Evolutionary conservation across 2,113 vertebrate genomes (phyloP).

Genomic region (Sapayoa aenigma): DNA sequence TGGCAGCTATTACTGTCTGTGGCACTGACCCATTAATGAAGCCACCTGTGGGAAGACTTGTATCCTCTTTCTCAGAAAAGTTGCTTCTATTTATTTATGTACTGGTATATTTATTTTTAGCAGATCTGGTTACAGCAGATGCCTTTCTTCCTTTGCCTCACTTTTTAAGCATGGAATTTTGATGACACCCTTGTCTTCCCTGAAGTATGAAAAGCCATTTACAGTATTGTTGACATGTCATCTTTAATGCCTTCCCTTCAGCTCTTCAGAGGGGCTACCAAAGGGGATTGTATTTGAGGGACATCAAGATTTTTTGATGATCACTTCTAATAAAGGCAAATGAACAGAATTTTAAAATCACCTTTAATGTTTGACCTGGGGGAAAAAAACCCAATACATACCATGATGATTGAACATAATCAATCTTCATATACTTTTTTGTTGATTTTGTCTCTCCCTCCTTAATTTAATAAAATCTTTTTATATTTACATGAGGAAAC

Average conservation of each 20-base stretch:
- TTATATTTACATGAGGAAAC: neutral
- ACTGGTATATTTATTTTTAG: neutral
- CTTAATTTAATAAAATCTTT: neutral
- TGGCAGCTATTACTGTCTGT: neutral
- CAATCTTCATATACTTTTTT: neutral
- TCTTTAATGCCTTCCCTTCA: neutral
- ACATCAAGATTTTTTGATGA: neutral
- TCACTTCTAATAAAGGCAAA: neutral
- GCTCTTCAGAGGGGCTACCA: neutral
- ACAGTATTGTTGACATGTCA: neutral
- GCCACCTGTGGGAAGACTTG: neutral
- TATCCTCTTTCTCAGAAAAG: neutral
- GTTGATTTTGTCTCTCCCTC: neutral
- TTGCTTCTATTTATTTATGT: neutral
- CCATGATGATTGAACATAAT: neutral
- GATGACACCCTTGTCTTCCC: constrained; percentile 25
- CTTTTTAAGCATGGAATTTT: constrained; percentile 27
- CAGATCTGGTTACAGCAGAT: neutral
- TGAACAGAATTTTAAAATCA: neutral
- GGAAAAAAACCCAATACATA: neutral
- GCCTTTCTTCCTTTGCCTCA: constrained; percentile 13
- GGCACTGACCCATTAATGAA: neutral
- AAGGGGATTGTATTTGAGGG: neutral
- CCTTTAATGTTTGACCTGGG: neutral
- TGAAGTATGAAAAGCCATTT: constrained; percentile 13